phyloP scores from a whole-genome alignment of 1,140 invertebrate species.

The Drosophila lini region DNA sequence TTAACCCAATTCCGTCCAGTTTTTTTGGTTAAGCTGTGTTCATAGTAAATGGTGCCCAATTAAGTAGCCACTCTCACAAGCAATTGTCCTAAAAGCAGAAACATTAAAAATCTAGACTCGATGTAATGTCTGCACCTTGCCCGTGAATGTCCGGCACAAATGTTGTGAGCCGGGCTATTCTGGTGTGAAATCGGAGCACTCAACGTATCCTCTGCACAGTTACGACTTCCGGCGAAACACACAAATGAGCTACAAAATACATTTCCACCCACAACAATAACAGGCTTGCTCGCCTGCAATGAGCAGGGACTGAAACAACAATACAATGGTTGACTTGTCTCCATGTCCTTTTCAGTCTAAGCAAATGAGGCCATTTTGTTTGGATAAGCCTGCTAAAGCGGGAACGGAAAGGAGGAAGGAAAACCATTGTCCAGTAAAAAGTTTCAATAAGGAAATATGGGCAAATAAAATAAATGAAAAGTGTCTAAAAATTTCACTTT shows the following conservation, averaged over 20 bases:
- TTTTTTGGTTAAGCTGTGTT: neutral
- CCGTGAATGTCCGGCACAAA: conserved; percentile 41
- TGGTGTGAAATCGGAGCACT: conserved; percentile 45
- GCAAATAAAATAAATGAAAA: conserved; percentile 74
- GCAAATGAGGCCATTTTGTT: conserved; percentile 52
- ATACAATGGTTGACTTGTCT: conserved; percentile 40
- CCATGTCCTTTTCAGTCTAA: conserved; percentile 26
- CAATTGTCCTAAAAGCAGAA: conserved; percentile 33
- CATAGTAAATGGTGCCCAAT: conserved; percentile 8
- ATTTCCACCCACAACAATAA: conserved; percentile 28
- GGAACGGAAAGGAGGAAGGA: conserved; percentile 1
- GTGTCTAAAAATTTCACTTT: conserved; percentile 67
- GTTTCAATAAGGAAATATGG: conserved; percentile 74
- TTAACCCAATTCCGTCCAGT: neutral
- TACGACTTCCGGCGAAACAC: conserved; percentile 69
- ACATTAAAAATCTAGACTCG: conserved; percentile 22
- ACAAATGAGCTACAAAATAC: conserved; percentile 68
- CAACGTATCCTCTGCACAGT: conserved; percentile 51
- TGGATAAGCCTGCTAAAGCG: conserved; percentile 26
- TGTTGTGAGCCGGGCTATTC: conserved; percentile 15
- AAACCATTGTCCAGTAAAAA: conserved; percentile 52
- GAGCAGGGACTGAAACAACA: conserved; percentile 33
- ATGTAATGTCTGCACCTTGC: conserved; percentile 43
- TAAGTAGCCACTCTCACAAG: neutral
- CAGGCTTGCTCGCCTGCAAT: conserved; percentile 36